Evolutionary conservation across 2,113 vertebrate species (phyloP), one percentile per base, ranked within the genome.

Genomic region (Ceyx margarethae): DNA sequence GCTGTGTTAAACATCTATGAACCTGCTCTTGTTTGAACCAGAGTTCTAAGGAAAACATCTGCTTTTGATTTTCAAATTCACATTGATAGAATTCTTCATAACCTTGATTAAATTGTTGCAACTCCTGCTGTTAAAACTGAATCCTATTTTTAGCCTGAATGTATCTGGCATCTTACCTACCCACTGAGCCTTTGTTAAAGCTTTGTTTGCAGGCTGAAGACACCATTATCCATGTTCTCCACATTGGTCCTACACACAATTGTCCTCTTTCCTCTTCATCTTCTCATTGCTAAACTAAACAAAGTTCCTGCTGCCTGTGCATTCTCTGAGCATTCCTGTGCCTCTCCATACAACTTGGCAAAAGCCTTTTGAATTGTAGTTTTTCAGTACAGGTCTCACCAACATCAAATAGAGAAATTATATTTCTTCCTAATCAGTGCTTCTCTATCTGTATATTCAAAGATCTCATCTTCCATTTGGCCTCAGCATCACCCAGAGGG

Each of bases 1-100:
- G 31, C 5, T 67, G 4, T 62, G 35, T 61, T 65, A 89, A 76
- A 85, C 46, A 35, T 79, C 78, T 80, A 1, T 81, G 28, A 75
- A 69, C 3, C 73, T 62, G 28, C 19, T 81, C 62, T 20, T 57
- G 53, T 89, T 92, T 91, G 78, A 91, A 79, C 69, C 45, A 45
- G 9, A 81, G 62, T 94, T 90, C 91, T 91, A 87, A 87, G 89
- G 37, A 93, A 91, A 92, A 85, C 21, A 42, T 54, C 46, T 79
- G 15, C 74, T 62, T 87, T 85, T 82, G 67, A 82, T 94, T 92
- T 93, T 53, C 61, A 87, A 81, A 92, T 82, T 87, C 57, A 46
- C 35, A 62, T 48, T 54, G 51, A 87, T 72, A 92, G 78, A 81
- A 79, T 92, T 86, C 58, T 85, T 89, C 74, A 58, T 60, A 92